Evolutionary conservation across 1,140 invertebrate genomes (phyloP), one percentile per base, ranked within the genome.

Genomic region (Agraylea sexmaculata): DNA sequence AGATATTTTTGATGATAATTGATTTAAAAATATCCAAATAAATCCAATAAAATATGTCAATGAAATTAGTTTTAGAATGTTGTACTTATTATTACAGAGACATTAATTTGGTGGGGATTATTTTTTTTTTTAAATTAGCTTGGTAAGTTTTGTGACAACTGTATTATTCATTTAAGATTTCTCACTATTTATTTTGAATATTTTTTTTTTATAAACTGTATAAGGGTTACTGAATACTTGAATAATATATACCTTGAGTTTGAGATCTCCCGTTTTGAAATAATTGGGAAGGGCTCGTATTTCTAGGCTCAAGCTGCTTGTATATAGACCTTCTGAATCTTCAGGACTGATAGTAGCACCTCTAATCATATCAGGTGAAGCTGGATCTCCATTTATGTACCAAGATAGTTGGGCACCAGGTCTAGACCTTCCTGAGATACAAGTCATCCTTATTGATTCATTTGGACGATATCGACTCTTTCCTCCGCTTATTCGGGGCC

Each of bases 361-460:
- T n/a, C 61, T 56, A 12, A 78, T 49, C 36, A 65, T 60, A 27
- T 61, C 54, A 23, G 60, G 54, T 31, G 77, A 71, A 17, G 70
- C 80, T 46, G 68, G 67, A 32, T 78, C 73, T 20, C 75, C 74
- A 51, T 83, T 83, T 51, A 83, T 76, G 55, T 71, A 80, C 80
- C 80, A 83, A 17, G 63, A 68, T 21, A 83, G 64, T 37, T 70
- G 69, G 13, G 79, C 77, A 12, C 76, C 75, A 30, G 80, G 80
- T 49, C 75, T 74, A 19, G 78, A 81, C 44, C 71, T 64, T 3
- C 66, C 66, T 6, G 76, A 78, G 13, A 76, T 80, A 56, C 80
- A 83, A 57, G 80, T 81, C 49, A 81, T 70, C 36, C 69, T 59
- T 3, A 80, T 75, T 40, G 63, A 62, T 45, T 82, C 79, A 25